Evolutionary conservation across 2,888 invertebrate species (phyloP).

Genomic region (Punctoribates punctum): DNA sequence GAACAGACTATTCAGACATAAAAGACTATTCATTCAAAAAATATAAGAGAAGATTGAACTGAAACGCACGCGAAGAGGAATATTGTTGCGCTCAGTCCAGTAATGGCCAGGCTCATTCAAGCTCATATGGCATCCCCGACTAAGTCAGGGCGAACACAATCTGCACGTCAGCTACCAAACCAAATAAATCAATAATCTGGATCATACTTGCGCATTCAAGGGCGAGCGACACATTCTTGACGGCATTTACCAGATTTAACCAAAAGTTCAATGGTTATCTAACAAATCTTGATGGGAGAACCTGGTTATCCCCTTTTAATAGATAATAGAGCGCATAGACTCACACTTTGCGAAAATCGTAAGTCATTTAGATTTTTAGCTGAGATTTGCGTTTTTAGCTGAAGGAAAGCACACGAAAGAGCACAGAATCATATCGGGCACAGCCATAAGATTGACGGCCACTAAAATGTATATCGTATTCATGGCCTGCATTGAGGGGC

Average conservation of each 20-base stretch:
- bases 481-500: not conserved
- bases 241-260: too few species aligned
- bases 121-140: too few species aligned
- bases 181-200: too few species aligned
- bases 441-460: slow-evolving; percentile 3
- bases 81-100: not conserved
- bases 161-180: too few species aligned
- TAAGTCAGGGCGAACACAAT: too few species aligned
- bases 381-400: not conserved
- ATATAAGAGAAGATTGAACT: not conserved
- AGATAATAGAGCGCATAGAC: not conserved
- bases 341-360: not conserved
- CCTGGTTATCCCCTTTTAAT: too few species aligned
- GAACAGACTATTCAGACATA: not conserved
- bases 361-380: slow-evolving; percentile 11
- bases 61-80: not conserved
- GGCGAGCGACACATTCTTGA: too few species aligned
- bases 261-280: too few species aligned
- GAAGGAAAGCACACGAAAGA: not conserved
- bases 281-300: too few species aligned
- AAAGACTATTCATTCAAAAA: not conserved
- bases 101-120: too few species aligned
- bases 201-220: too few species aligned
- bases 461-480: slow-evolving; percentile 18
- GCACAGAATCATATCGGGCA: not conserved